Evolutionary conservation across 2,888 invertebrate genomes (phyloP).

Genomic region (Cylloceria caligata): DNA sequence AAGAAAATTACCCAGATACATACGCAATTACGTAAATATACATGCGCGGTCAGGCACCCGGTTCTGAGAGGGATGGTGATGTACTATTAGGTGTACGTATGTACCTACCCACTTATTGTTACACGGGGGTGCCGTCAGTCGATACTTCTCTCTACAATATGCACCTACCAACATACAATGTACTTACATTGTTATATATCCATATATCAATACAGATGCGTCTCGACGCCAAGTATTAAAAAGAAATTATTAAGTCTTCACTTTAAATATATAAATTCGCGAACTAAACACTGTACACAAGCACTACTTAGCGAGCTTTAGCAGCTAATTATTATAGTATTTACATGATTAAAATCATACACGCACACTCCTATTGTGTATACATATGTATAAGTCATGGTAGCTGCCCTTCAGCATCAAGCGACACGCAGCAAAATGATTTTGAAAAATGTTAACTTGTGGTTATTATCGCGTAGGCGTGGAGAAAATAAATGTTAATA

Average conservation of each 20-base stretch:
- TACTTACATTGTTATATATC: constrained; percentile 37
- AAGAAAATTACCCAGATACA: constrained; percentile 75
- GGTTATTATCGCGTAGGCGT: constrained; percentile 12
- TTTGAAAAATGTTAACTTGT: constrained; percentile 1
- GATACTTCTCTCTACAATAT: constrained; percentile 55
- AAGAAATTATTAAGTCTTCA: too few relatives aligned
- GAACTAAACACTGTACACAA: too few relatives aligned
- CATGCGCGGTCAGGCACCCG: constrained; percentile 52
- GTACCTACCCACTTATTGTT: constrained; percentile 54
- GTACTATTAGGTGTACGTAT: constrained; percentile 38
- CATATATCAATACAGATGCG: background rate
- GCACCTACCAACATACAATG: constrained; percentile 19
- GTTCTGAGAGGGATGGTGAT: constrained; percentile 41
- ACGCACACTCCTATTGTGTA: too few relatives aligned
- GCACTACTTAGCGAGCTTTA: too few relatives aligned
- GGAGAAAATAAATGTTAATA: constrained; percentile 10
- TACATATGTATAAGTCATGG: too few relatives aligned
- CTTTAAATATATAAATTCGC: too few relatives aligned
- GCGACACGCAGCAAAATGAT: background rate
- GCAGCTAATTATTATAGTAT: too few relatives aligned
- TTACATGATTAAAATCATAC: too few relatives aligned
- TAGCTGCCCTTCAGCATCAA: too few relatives aligned
- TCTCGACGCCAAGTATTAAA: background rate
- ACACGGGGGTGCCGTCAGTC: constrained; percentile 52
- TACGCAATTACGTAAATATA: constrained; percentile 75